These are phyloP conservation scores for Atherinosoma microstoma DNA, from an alignment of 2,797 vertebrate species.

Conservation along the genomic window DNA sequence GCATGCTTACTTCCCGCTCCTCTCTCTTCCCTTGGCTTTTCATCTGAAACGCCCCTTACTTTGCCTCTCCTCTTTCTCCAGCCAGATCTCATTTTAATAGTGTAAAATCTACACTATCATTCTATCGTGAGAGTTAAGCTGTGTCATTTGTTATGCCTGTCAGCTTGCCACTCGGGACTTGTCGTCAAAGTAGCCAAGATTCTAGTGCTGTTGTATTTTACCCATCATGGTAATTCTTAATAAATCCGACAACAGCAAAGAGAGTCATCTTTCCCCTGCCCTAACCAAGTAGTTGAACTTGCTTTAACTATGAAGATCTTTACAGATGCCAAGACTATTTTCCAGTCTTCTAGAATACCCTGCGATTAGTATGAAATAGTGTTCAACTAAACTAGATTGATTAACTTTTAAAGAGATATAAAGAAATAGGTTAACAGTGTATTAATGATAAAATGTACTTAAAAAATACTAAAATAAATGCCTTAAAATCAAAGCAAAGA, in stretches of 20 bases:
- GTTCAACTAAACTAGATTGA: background rate
- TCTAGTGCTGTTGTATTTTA: background rate
- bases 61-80: constrained; percentile 29
- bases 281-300: background rate
- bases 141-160: constrained; percentile 13
- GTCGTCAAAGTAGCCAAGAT: too few relatives aligned
- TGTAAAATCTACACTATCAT: constrained; percentile 35
- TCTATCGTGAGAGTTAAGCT: constrained; percentile 4
- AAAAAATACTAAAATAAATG: background rate
- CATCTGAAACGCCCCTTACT: constrained; percentile 44
- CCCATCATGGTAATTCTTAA: background rate
- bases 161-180: constrained; percentile 1
- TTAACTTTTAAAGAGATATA: background rate
- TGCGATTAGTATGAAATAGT: background rate
- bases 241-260: background rate
- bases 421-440: background rate
- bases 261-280: background rate
- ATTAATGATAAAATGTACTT: background rate
- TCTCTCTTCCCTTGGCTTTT: constrained; percentile 41
- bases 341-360: background rate
- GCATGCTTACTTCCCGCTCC: constrained; percentile 28
- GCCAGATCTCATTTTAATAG: constrained; percentile 40
- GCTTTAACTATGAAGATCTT: background rate
- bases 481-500: background rate
- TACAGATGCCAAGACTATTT: background rate